Conservation (phyloP, 1,140 invertebrate species). For the Hesperophylax magnus region DNA sequence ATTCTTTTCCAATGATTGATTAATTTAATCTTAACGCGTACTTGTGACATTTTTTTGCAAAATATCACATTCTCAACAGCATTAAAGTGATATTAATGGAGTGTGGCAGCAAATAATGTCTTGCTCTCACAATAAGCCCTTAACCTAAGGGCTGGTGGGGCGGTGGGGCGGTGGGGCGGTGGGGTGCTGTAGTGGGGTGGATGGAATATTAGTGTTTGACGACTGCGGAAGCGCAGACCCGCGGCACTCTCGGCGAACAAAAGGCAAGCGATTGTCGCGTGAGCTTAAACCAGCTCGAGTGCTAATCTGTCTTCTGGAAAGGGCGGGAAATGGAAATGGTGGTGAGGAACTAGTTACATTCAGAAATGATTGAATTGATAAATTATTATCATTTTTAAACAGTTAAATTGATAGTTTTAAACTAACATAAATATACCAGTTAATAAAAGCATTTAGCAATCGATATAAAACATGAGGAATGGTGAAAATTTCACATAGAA, state of each 20-base stretch:
- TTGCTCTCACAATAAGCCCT: neutral
- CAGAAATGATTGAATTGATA: too few species aligned
- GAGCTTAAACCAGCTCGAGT: slow-evolving; percentile 44
- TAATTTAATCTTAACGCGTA: too few species aligned
- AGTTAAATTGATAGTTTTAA: too few species aligned
- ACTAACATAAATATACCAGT: too few species aligned
- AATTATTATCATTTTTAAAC: too few species aligned
- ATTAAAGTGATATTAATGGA: slow-evolving; percentile 35
- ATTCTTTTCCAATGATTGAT: too few species aligned
- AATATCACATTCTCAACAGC: neutral
- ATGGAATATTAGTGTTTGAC: slow-evolving; percentile 45
- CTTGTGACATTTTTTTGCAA: slow-evolving; percentile 1
- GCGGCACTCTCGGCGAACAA: slow-evolving; percentile 48
- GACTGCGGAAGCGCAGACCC: neutral
- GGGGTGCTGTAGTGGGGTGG: too few species aligned
- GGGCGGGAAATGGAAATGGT: slow-evolving; percentile 15
- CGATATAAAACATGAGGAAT: too few species aligned
- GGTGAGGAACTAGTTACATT: neutral
- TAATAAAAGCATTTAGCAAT: too few species aligned
- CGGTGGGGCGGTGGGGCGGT: too few species aligned
- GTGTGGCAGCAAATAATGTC: slow-evolving; percentile 20
- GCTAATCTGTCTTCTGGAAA: slow-evolving; percentile 51
- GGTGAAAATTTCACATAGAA: too few species aligned
- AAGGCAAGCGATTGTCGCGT: slow-evolving; percentile 51
- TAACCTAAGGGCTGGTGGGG: neutral